Percentiles rank a stretch among this genome's conserved stretches.
Conservation (phyloP, 2,113 vertebrate species). For the Desmodus rotundus region DNA sequence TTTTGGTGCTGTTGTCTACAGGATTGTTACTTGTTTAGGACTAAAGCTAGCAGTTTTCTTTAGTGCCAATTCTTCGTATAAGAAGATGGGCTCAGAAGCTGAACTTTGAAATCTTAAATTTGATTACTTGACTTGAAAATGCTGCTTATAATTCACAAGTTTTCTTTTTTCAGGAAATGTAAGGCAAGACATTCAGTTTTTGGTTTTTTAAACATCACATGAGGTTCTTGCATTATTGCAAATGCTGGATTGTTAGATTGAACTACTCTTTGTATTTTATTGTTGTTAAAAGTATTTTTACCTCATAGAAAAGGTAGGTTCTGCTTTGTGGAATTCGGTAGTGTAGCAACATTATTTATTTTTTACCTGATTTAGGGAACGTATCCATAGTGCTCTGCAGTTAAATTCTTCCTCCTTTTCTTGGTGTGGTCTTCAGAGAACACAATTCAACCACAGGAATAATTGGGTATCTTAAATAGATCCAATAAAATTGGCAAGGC, state of each 20-base stretch:
- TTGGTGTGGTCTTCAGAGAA: not conserved
- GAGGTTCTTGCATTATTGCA: not conserved
- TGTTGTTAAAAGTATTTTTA: not conserved
- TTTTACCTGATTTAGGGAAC: not conserved
- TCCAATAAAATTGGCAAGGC: not conserved
- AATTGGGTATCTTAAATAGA: conserved; percentile 33
- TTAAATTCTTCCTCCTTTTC: not conserved
- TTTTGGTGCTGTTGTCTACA: not conserved
- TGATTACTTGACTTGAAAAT: not conserved
- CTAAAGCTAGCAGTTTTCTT: not conserved
- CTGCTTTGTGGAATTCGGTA: not conserved
- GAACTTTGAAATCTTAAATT: not conserved
- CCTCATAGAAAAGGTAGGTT: not conserved
- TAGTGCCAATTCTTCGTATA: not conserved
- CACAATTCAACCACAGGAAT: not conserved
- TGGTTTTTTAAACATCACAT: no score
- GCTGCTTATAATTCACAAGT: not conserved
- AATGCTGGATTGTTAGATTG: not conserved
- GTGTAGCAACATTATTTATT: not conserved
- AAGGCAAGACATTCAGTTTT: not conserved
- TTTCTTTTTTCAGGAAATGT: not conserved
- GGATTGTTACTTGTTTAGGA: not conserved
- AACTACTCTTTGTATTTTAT: not conserved
- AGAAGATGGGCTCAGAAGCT: not conserved
- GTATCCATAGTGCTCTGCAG: not conserved